phyloP scores from a whole-genome alignment of 92 coral and sea anemone species.

The Meandrina meandrites region DNA sequence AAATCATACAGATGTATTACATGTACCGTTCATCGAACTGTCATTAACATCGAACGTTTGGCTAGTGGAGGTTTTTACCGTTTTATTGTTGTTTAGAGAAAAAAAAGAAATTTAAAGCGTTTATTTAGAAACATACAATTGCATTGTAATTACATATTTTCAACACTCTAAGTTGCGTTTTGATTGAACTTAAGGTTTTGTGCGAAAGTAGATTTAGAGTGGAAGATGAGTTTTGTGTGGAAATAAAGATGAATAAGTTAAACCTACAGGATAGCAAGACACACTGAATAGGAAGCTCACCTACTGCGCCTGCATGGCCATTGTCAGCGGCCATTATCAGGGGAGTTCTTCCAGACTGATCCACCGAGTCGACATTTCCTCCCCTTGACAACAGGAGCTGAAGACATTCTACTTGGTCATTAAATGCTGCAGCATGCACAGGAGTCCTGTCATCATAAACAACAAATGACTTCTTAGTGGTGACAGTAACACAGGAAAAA shows the following conservation, averaged over 20 bases:
- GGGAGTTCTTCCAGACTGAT: conserved; percentile 79
- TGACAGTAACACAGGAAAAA: too few relatives aligned
- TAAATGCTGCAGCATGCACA: conserved; percentile 93
- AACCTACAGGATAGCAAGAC: background rate
- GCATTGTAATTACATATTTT: too few relatives aligned
- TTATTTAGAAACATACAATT: background rate
- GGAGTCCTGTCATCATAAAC: conserved; percentile 69
- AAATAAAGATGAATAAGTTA: too few relatives aligned
- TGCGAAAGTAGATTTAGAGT: too few relatives aligned
- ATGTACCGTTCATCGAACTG: too few relatives aligned
- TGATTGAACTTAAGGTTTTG: background rate
- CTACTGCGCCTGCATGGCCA: conserved; percentile 95
- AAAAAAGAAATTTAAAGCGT: too few relatives aligned
- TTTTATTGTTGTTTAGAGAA: too few relatives aligned
- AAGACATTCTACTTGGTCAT: conserved; percentile 94
- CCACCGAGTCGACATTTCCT: conserved; percentile 76
- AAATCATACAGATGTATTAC: too few relatives aligned
- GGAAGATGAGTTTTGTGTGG: too few relatives aligned
- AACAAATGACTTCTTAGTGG: background rate
- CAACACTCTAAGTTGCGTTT: background rate
- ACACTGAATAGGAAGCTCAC: conserved; percentile 42
- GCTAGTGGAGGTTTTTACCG: too few relatives aligned
- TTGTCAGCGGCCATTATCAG: conserved; percentile 94
- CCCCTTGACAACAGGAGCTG: conserved; percentile 89
- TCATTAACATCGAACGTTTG: too few relatives aligned